Percentiles rank a stretch among this genome's conserved stretches.
phyloP scores from a whole-genome alignment of 2,113 vertebrate species.

The Chloropsis cyanopogon region DNA sequence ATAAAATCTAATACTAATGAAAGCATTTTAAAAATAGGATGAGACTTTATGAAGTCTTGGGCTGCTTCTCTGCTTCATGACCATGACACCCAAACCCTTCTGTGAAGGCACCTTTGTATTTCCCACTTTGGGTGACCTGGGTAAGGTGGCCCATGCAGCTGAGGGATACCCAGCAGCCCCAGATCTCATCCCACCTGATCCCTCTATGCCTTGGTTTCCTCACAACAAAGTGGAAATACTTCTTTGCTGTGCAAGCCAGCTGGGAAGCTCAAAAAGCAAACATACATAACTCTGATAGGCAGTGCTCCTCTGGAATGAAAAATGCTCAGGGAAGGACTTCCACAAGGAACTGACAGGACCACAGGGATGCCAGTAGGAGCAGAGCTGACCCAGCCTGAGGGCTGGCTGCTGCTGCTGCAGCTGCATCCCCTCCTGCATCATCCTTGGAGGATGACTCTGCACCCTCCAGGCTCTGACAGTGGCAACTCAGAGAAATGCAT shows the following conservation, averaged over 20 bases:
- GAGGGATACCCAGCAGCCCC: neutral
- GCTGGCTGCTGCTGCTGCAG: neutral
- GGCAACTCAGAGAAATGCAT: neutral
- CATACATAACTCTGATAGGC: neutral
- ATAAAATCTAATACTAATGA: neutral
- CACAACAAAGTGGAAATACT: neutral
- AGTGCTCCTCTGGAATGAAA: neutral
- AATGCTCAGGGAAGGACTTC: neutral
- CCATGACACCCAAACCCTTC: neutral
- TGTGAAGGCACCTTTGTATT: neutral
- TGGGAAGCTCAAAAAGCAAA: neutral
- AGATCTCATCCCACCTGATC: neutral
- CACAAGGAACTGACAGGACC: neutral
- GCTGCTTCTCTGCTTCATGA: neutral
- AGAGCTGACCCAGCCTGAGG: neutral
- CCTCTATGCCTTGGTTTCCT: neutral
- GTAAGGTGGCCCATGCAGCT: neutral
- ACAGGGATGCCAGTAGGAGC: neutral
- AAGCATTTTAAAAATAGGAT: neutral
- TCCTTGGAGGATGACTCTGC: neutral
- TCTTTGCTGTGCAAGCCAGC: neutral
- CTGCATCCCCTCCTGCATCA: neutral
- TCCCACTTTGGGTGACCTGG: neutral
- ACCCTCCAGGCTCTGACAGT: fast-evolving
- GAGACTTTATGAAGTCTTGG: neutral